Base-by-base conservation (phyloP, 2,888 invertebrate genomes). In the Conistra vaccinii region DNA sequence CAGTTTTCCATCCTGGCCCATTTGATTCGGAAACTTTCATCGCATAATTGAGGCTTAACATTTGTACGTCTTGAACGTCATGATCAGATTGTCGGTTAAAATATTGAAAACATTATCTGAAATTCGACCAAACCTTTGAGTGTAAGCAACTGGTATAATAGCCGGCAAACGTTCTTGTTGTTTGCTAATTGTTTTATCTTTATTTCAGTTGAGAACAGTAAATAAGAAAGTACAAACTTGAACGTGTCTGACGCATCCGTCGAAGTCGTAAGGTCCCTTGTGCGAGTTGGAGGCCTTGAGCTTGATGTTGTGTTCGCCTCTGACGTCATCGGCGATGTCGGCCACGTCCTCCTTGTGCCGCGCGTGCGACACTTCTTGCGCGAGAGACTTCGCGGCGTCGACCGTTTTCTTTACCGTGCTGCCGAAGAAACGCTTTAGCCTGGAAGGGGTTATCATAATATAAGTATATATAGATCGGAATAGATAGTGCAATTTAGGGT, bases 221-320 rank as follows among this genome's bases (percentile, higher is more conserved):
- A 51, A 66, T 6, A 3, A 32, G 10, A 23, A 58, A 58, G 1
- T n/a, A 74, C 71, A 32, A 51, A 97, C 99, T 96, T 98, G 98
- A 0, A 99, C 98, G 87, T 99, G 98, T 91, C 99, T 98, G 39
- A 99, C 97, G 84, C 98, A 98, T 68, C 99, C 98, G 79, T 97
- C 97, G 94, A 99, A 99, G 94, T 99, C 99, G 91, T 99, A 99
- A 0, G 99, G 99, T 0, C 99, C 99, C 92, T 99, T 99, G 93
- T 99, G 99, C 76, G 99, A 99, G 90, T 98, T 99, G 1, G 99
- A 98, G 0, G 99, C 99, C 94, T 99, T 99, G 72, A 99, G 97
- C 96, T 99, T 98, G 85, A 98, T 98, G 90, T 97, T 98, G 85
- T 97, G 98, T 84, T 98, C 98, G 0, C 97, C 97, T 92, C 98